phyloP scores from a whole-genome alignment of 1,140 invertebrate genomes.

The Saccostrea cuccullata region DNA sequence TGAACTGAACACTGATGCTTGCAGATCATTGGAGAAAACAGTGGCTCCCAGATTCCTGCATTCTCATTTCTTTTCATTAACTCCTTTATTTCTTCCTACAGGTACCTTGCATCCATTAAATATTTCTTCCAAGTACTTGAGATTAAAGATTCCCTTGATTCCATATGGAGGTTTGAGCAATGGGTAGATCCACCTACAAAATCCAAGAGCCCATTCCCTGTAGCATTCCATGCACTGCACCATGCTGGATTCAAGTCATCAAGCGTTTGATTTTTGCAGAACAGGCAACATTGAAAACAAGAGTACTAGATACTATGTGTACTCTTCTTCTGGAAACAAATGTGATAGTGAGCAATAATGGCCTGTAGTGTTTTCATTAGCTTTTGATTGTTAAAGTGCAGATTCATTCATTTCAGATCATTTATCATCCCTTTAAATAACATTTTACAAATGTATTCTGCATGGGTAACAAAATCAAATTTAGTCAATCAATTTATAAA shows the following conservation, averaged over 20 bases:
- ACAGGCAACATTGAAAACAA: slow-evolving; percentile 2
- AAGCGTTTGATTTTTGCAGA: not conserved
- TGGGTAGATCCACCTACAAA: slow-evolving; percentile 1
- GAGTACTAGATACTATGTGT: not conserved
- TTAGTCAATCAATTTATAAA: not conserved
- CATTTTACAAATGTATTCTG: not conserved
- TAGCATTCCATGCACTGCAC: not conserved
- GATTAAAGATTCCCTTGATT: not conserved
- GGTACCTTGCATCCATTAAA: slow-evolving; percentile 16
- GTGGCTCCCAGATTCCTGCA: not conserved
- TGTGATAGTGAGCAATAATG: not conserved
- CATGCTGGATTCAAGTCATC: not conserved
- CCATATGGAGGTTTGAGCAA: not conserved
- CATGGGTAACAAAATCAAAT: not conserved
- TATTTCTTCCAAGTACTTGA: not conserved
- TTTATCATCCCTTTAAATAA: slow-evolving; percentile 13
- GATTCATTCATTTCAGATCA: not conserved
- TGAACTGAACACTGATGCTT: not conserved
- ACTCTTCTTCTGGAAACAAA: not conserved
- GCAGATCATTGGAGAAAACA: not conserved
- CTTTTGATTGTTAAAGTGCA: slow-evolving; percentile 4
- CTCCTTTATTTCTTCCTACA: not conserved
- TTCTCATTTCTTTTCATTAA: not conserved
- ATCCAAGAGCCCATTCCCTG: not conserved
- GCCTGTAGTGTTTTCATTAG: slow-evolving; percentile 18